A percentile compares a stretch with the other conserved stretches of the same genome.
phyloP scores from a whole-genome alignment of 1,140 invertebrate genomes.

The Laupala kohalensis region DNA sequence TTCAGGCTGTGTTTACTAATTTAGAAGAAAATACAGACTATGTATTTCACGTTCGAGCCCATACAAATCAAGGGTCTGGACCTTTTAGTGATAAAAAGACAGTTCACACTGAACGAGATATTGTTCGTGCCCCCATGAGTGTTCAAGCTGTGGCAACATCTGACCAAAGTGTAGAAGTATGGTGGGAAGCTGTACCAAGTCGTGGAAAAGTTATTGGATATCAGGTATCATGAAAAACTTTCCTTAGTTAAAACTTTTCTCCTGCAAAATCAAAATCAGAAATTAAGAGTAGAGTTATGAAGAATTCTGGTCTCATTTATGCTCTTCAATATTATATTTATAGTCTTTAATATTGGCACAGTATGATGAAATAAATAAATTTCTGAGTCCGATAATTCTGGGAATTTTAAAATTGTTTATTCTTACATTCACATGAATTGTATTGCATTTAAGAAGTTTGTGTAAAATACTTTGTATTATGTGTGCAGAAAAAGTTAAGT shows the following conservation, averaged over 20 bases:
- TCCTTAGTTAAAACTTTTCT: too few relatives aligned
- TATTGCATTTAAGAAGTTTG: too few relatives aligned
- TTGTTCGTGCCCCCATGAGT: constrained; percentile 76
- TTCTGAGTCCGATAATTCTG: too few relatives aligned
- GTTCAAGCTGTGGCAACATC: constrained; percentile 85
- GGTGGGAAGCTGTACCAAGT: constrained; percentile 89
- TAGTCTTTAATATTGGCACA: too few relatives aligned
- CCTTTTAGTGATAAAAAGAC: constrained; percentile 77
- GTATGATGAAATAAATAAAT: too few relatives aligned
- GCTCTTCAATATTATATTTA: background rate
- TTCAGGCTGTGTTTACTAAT: constrained; percentile 73
- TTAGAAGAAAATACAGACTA: constrained; percentile 95
- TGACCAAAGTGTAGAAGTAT: constrained; percentile 82
- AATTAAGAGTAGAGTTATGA: too few relatives aligned
- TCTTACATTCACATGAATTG: too few relatives aligned
- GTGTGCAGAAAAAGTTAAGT: too few relatives aligned
- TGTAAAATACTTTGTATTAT: too few relatives aligned
- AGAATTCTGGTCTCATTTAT: constrained; percentile 21
- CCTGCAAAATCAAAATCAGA: too few relatives aligned
- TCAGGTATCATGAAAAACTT: constrained; percentile 31
- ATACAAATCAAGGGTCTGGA: constrained; percentile 76
- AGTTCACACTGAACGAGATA: constrained; percentile 76
- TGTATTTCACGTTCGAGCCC: constrained; percentile 81
- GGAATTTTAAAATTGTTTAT: too few relatives aligned
- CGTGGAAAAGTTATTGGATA: constrained; percentile 79